Evolutionary conservation across 1,140 invertebrate species (phyloP), one percentile per base, ranked within the genome.

Genomic region (Dolichoris vasculosae): DNA sequence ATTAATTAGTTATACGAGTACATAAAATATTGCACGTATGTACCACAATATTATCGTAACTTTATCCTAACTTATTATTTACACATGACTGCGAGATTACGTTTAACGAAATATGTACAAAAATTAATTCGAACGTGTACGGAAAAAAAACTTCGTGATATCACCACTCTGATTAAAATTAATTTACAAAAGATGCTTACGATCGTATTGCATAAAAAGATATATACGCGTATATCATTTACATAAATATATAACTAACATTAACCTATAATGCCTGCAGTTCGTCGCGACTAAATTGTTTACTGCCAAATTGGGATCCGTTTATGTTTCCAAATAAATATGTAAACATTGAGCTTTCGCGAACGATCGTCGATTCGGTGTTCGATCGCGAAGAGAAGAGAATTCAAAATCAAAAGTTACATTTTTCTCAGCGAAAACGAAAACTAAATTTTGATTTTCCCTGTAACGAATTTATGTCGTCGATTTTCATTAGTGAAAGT

Each of bases 221-320:
- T n/a, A 51, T 40, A 17, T 80, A 63, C 40, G n/a, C 77, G 43
- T 43, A 75, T n/a, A 73, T 46, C 64, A 69, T 83, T 83, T 87
- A 81, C 59, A 81, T 48, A 81, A 87, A 84, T 64, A 80, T 85
- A 43, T 26, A 69, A 80, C 32, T 80, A 80, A 71, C 26, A 48
- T 85, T 80, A 85, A 75, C 35, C 78, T 81, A 81, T 76, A 85
- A 85, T 85, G 84, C 84, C 84, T 85, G 84, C 55, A 82, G 23
- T 51, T 85, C 40, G 59, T 81, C 75, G 38, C 55, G 55, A 82
- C 83, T 84, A 82, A 87, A 87, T n/a, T 69, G 17, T 71, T n/a
- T 73, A 43, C 69, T 43, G 40, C 26, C 40, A 23, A 43, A 38
- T 40, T n/a, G n/a, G 38, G 30, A 73, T 73, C 8, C 40, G 26